phyloP scores from a whole-genome alignment of 2,888 invertebrate species.

The Tenthredo amoena region DNA sequence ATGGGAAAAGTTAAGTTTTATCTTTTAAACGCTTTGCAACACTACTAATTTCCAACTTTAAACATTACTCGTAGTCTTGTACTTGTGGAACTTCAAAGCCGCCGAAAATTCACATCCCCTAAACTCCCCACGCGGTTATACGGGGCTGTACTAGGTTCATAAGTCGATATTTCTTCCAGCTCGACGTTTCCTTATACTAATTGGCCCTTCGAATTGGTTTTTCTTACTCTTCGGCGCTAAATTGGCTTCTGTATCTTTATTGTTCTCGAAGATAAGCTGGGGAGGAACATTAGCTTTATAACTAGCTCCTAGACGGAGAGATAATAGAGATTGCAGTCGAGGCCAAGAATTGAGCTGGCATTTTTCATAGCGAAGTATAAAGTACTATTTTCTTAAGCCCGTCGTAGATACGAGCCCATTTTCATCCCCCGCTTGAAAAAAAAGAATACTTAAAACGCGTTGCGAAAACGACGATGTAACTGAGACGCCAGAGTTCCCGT shows the following conservation, averaged over 20 bases:
- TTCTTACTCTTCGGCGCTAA: not conserved
- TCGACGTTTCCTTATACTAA: constrained; percentile 33
- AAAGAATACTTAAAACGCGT: constrained; percentile 9
- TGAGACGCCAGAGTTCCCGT: not conserved
- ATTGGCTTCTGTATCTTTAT: constrained; percentile 42
- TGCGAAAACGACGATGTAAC: constrained; percentile 18
- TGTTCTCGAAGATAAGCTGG: constrained; percentile 12
- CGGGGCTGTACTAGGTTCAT: not conserved
- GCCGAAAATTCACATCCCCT: not conserved
- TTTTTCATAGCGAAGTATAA: not conserved
- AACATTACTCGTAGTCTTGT: constrained; percentile 67
- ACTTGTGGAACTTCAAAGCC: not conserved
- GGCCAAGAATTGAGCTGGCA: not conserved
- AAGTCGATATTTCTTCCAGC: constrained; percentile 12
- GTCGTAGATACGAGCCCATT: not conserved
- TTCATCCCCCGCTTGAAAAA: not conserved
- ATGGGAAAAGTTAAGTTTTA: constrained; percentile 78
- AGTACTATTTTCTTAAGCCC: not conserved
- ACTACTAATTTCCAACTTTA: constrained; percentile 76
- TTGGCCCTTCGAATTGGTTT: constrained; percentile 40
- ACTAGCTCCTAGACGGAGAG: not conserved
- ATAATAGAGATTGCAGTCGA: constrained; percentile 18
- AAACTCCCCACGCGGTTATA: not conserved
- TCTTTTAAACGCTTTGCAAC: constrained; percentile 77
- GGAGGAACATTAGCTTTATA: constrained; percentile 2